phyloP scores from a whole-genome alignment of 2,888 invertebrate genomes.

The Allygus modestus region DNA sequence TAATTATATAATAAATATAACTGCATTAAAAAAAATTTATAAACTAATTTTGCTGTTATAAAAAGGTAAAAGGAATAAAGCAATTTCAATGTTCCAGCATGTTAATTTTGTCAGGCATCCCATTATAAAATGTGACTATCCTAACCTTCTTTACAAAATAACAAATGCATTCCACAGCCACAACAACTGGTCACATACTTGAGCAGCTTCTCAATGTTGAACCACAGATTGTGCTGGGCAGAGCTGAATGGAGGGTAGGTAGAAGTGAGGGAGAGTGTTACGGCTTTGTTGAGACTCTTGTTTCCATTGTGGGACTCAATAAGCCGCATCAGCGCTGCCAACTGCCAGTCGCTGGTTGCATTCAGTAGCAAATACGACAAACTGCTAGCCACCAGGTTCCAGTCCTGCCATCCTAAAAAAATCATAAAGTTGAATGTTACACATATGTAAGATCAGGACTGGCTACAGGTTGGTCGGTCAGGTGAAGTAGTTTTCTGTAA shows the following conservation, averaged over 20 bases:
- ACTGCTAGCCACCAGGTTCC: slow-evolving; percentile 66
- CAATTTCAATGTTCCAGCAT: no score
- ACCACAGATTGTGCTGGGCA: slow-evolving; percentile 67
- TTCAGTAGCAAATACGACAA: slow-evolving; percentile 67
- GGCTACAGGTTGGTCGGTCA: no score
- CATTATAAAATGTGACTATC: no score
- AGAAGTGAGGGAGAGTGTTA: slow-evolving; percentile 65
- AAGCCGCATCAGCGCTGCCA: slow-evolving; percentile 67
- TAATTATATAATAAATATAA: no score
- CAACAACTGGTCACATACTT: slow-evolving; percentile 65
- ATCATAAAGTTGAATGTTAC: background rate
- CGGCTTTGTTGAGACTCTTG: slow-evolving; percentile 67
- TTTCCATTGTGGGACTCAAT: slow-evolving; percentile 65
- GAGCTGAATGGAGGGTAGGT: slow-evolving; percentile 55
- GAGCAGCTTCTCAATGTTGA: slow-evolving; percentile 69
- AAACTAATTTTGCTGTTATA: no score
- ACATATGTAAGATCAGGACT: no score
- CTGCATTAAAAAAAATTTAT: no score
- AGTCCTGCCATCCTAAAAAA: slow-evolving; percentile 68
- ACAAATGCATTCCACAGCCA: no score
- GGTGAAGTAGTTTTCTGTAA: no score
- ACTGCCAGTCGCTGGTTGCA: slow-evolving; percentile 67
- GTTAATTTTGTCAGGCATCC: no score
- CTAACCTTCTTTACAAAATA: no score
- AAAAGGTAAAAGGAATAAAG: no score